Conservation (phyloP, 2,888 invertebrate genomes). For the Pollenia angustigena region DNA sequence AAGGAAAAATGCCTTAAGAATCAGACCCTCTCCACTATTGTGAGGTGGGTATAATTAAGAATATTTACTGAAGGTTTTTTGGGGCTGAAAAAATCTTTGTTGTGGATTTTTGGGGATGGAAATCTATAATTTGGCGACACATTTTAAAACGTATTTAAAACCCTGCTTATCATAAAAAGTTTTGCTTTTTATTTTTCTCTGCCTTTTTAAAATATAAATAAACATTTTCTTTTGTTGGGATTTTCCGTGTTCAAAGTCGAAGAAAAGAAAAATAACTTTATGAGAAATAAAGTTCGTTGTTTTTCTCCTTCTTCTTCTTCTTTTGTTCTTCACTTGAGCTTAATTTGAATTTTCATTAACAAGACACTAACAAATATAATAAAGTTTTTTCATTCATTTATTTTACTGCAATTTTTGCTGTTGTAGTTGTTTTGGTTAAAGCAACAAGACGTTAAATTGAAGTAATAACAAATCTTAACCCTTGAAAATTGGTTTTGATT, state of each 20-base stretch:
- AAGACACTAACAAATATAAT: no score
- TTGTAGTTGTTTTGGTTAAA: conserved; percentile 48
- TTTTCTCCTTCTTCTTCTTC: background rate
- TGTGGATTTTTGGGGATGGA: no score
- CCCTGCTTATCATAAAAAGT: conserved; percentile 46
- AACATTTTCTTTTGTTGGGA: conserved; percentile 57
- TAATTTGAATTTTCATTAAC: conserved; percentile 73
- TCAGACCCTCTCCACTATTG: no score
- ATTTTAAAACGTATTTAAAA: no score
- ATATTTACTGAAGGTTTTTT: no score
- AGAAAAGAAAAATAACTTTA: conserved; percentile 46
- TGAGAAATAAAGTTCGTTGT: conserved; percentile 26
- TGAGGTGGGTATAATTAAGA: no score
- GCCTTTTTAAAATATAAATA: conserved; percentile 35
- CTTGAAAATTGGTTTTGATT: background rate
- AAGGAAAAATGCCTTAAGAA: no score
- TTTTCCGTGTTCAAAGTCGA: conserved; percentile 47
- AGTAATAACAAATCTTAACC: conserved; percentile 37
- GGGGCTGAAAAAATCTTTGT: no score
- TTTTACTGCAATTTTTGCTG: conserved; percentile 21
- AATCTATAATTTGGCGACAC: no score
- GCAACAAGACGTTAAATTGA: conserved; percentile 56
- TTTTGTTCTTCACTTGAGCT: conserved; percentile 38
- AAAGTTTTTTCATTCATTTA: conserved; percentile 49
- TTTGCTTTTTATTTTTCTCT: conserved; percentile 28